Base-by-base conservation (phyloP, 2,888 invertebrate genomes). In the Andrena praecox region DNA sequence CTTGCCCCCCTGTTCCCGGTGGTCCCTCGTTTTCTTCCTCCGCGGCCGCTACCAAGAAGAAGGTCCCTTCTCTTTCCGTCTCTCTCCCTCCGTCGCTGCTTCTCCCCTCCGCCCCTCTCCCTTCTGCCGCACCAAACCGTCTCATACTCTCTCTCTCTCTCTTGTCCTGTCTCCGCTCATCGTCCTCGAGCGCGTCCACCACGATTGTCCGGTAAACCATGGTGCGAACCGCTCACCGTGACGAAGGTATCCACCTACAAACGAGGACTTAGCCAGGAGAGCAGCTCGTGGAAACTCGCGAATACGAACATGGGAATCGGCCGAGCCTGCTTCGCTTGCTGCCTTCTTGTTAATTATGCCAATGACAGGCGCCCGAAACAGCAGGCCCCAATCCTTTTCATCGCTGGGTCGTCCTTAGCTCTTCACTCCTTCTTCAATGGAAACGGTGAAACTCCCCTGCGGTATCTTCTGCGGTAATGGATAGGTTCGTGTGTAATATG, bases 201-300 rank as follows among this genome's bases (percentile, higher is more conserved):
- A 90, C 91, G 90, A 90, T 89, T 91, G 91, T 91, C 91, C 91
- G 91, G 90, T 89, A 91, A 91, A 90, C 91, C 91, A 92, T 91
- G 92, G 90, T 88, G 91, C 88, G 89, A 88, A 90, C 89, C 92
- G 89, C 89, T 90, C 90, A 93, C 91, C 93, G 91, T 93, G 92
- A 93, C 93, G 91, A 90, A 91, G 91, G 91, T 90, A 91, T 89
- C 91, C 91, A 91, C 91, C 91, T 91, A 90, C 91, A 88, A 90
- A 91, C 90, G 91, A 88, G 90, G 90, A 91, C 88, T 90, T 83
- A 87, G 85, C 86, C 87, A 86, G 81, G 77, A 74, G 77, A 83
- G 82, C 83, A 68, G 75, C 81, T 78, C 85, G 86, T 87, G 88
- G 88, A 89, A 89, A 88, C 89, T 87, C 87, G 85, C 82, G 82